Evolutionary conservation across 23 tunicate genomes (phyloP).

Genomic region (Trididemnum miniatum): DNA sequence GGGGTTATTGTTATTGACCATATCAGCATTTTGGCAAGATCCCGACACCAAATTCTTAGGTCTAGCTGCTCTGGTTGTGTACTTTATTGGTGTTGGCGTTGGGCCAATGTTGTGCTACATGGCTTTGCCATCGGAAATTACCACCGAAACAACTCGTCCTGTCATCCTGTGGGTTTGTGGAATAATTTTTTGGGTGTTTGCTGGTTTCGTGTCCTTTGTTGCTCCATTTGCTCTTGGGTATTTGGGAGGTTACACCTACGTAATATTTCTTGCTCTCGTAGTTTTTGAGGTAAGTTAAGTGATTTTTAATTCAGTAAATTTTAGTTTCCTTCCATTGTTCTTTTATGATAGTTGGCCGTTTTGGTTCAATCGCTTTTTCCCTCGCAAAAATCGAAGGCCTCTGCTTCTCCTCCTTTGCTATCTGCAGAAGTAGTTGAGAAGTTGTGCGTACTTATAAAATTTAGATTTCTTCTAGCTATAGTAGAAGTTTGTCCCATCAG

Average conservation of each 20-base stretch:
- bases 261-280: slow-evolving; percentile 14
- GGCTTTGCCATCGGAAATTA: slow-evolving; percentile 30
- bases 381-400: no score
- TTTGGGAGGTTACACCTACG: slow-evolving; percentile 49
- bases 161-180: slow-evolving; percentile 21
- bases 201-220: not conserved
- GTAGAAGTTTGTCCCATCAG: no score
- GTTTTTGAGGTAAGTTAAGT: not conserved
- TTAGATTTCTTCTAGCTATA: no score
- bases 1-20: not conserved
- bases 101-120: slow-evolving; percentile 20
- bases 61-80: slow-evolving; percentile 1
- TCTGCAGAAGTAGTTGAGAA: no score
- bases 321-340: no score
- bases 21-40: not conserved
- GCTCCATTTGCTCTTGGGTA: slow-evolving; percentile 34
- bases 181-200: slow-evolving; percentile 28
- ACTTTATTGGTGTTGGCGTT: slow-evolving; percentile 17
- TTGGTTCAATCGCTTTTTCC: no score
- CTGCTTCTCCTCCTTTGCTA: no score
- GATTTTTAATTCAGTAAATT: no score
- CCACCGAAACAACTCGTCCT: slow-evolving; percentile 38
- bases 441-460: no score
- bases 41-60: not conserved
- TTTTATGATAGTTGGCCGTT: no score